phyloP scores from a whole-genome alignment of 2,888 invertebrate genomes.

The Latrodectus hesperus region DNA sequence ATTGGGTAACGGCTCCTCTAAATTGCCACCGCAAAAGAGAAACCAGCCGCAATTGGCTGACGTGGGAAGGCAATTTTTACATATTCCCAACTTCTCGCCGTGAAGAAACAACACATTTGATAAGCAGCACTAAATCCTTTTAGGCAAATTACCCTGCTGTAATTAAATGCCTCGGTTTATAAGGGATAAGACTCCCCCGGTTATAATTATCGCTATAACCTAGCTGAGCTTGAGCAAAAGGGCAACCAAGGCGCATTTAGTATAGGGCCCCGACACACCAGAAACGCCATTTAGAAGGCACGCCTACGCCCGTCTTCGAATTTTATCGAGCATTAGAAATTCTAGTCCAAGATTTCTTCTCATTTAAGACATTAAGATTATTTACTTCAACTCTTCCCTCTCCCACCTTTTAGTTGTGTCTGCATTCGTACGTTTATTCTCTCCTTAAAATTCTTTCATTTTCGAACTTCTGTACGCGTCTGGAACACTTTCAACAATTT shows the following conservation, averaged over 20 bases:
- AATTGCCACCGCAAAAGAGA: background rate
- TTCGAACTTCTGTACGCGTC: slow-evolving; percentile 9
- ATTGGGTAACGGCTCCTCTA: background rate
- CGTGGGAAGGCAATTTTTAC: slow-evolving; percentile 27
- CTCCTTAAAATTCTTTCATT: slow-evolving; percentile 53
- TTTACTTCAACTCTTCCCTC: slow-evolving; percentile 31
- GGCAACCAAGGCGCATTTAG: slow-evolving; percentile 36
- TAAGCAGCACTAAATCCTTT: slow-evolving; percentile 67
- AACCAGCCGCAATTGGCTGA: background rate
- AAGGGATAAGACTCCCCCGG: slow-evolving; percentile 59
- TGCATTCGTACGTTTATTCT: slow-evolving; percentile 46
- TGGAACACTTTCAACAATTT: slow-evolving; percentile 29
- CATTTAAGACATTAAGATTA: slow-evolving; percentile 67
- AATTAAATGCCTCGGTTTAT: slow-evolving; percentile 66
- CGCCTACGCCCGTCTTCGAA: slow-evolving; percentile 16
- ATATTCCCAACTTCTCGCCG: slow-evolving; percentile 12
- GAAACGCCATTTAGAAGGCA: slow-evolving; percentile 52
- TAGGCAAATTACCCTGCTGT: slow-evolving; percentile 65
- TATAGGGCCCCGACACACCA: slow-evolving; percentile 13
- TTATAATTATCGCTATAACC: slow-evolving; percentile 61
- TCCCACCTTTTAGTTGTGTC: background rate
- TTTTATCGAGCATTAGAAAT: slow-evolving; percentile 68
- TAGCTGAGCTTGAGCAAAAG: slow-evolving; percentile 40
- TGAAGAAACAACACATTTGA: slow-evolving; percentile 64
- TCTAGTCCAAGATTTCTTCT: slow-evolving; percentile 53